These are phyloP conservation scores for Copsychus sechellarum DNA, from an alignment of 2,113 vertebrate genomes.

Conservation along the genomic window DNA sequence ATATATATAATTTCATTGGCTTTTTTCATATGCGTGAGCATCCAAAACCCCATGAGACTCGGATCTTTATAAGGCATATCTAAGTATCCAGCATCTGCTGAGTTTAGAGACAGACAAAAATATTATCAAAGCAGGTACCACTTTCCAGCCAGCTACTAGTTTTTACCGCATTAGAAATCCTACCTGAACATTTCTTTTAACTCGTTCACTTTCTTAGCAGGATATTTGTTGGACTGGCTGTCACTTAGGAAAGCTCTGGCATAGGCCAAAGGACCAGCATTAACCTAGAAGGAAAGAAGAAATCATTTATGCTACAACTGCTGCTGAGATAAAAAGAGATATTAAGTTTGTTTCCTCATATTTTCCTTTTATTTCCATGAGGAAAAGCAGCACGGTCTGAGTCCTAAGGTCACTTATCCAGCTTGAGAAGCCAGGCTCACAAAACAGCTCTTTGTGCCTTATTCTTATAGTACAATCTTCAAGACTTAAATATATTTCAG, in stretches of 20 bases:
- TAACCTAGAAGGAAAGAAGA: conserved; percentile 80
- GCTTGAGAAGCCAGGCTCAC: background rate
- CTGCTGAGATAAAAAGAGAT: background rate
- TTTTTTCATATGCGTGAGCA: background rate
- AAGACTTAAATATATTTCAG: background rate
- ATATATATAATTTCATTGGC: background rate
- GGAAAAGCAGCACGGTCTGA: background rate
- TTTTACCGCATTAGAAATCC: conserved; percentile 17
- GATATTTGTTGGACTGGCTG: conserved; percentile 81
- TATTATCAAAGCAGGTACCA: background rate
- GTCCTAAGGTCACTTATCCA: background rate
- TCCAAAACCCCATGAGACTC: background rate
- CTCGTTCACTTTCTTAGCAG: conserved; percentile 90
- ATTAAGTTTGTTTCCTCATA: background rate
- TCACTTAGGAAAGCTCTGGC: conserved; percentile 94
- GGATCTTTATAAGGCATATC: background rate
- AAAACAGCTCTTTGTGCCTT: background rate
- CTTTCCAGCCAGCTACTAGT: background rate
- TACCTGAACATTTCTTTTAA: conserved; percentile 96
- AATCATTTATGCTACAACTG: background rate
- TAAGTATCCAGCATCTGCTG: background rate
- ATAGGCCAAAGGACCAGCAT: conserved; percentile 95
- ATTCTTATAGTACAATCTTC: background rate
- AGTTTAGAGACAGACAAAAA: background rate
- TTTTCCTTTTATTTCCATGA: background rate